These are phyloP conservation scores for Gastrophysa polygoni DNA, from an alignment of 2,888 invertebrate genomes.

Conservation along the genomic window DNA sequence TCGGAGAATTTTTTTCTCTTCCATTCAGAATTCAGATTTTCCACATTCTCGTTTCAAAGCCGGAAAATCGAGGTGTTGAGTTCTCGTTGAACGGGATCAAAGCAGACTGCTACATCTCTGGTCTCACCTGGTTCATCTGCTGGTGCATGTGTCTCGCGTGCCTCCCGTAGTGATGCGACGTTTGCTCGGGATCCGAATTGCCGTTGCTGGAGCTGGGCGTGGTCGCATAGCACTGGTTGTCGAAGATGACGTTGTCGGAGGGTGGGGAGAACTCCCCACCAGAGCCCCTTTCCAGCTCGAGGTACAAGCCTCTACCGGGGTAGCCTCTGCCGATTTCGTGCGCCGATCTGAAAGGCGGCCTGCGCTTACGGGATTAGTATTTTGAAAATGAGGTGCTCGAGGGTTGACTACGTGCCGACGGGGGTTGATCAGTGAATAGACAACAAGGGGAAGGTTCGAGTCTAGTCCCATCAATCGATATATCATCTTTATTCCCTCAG, in stretches of 20 bases:
- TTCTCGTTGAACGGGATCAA: not conserved
- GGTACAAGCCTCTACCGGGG: conserved; percentile 75
- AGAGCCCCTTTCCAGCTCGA: conserved; percentile 75
- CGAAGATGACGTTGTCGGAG: conserved; percentile 92
- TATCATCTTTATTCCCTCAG: too few relatives aligned
- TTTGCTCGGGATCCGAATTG: conserved; percentile 85
- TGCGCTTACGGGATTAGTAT: too few relatives aligned
- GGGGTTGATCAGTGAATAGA: too few relatives aligned
- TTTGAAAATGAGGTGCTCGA: too few relatives aligned
- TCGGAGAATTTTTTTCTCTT: too few relatives aligned
- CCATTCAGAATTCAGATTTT: too few relatives aligned
- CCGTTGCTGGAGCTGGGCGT: conserved; percentile 94
- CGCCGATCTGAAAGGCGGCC: conserved; percentile 63
- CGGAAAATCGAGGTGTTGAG: too few relatives aligned
- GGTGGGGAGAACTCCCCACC: conserved; percentile 78
- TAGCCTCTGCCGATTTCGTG: conserved; percentile 77
- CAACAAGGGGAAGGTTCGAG: too few relatives aligned
- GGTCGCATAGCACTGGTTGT: conserved; percentile 94
- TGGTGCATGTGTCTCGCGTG: conserved; percentile 68
- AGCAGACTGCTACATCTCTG: not conserved
- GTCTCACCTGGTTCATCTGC: conserved; percentile 54
- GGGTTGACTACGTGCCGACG: too few relatives aligned
- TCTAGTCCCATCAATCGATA: too few relatives aligned
- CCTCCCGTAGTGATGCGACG: conserved; percentile 66
- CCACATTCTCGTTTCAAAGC: too few relatives aligned